Conservation (phyloP, 2,113 vertebrate genomes). For the Elanoides forficatus region DNA sequence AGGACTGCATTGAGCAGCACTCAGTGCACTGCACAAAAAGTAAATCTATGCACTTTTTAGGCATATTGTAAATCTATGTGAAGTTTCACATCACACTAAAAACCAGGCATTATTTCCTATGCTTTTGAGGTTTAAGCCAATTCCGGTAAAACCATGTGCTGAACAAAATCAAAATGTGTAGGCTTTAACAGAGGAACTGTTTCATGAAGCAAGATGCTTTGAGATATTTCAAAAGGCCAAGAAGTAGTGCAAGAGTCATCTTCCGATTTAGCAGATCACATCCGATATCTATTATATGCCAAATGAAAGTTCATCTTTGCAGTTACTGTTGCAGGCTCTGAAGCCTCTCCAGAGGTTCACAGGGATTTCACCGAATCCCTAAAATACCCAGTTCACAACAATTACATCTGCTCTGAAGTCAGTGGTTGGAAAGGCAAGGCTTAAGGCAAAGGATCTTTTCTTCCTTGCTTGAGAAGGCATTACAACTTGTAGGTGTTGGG, state of each 20-base stretch:
- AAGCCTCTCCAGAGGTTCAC: not conserved
- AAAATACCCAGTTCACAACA: not conserved
- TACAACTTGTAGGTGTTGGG: not conserved
- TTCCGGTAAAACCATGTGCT: not conserved
- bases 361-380: not conserved
- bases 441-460: not conserved
- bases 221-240: not conserved
- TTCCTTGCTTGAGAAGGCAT: not conserved
- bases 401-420: not conserved
- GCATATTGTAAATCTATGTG: not conserved
- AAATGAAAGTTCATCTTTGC: not conserved
- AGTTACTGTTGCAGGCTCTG: not conserved
- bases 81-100: not conserved
- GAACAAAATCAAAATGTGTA: not conserved
- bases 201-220: not conserved
- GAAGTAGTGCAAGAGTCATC: not conserved
- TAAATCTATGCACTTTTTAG: not conserved
- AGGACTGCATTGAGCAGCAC: not conserved
- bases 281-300: not conserved
- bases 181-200: not conserved
- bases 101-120: not conserved
- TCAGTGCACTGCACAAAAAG: not conserved
- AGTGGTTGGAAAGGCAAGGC: not conserved
- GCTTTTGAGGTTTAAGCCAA: not conserved
- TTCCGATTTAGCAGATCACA: not conserved